Percentiles rank a stretch among this genome's conserved stretches.
These are phyloP conservation scores for Samia ricini DNA, from an alignment of 1,140 invertebrate species.

Conservation along the genomic window DNA sequence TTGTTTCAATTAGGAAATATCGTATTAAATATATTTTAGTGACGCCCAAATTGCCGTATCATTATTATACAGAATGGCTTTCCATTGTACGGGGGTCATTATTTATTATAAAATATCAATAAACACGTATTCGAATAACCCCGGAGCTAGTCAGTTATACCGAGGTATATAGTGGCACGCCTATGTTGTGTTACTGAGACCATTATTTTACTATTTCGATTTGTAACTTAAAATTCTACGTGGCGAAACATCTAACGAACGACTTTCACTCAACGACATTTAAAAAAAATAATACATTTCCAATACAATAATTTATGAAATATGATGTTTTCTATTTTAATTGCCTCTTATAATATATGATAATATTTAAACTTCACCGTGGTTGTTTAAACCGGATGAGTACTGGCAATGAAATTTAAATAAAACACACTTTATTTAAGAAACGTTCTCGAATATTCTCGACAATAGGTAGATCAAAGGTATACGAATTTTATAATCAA, in stretches of 20 bases:
- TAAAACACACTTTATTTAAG: no score
- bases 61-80: slow-evolving; percentile 47
- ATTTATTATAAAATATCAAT: slow-evolving; percentile 66
- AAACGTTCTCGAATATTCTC: not conserved
- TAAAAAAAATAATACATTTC: not conserved
- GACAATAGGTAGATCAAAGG: not conserved
- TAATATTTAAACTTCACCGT: not conserved
- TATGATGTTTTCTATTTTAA: not conserved
- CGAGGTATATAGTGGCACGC: slow-evolving; percentile 41
- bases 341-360: not conserved
- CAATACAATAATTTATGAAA: slow-evolving; percentile 4
- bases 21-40: slow-evolving; percentile 55
- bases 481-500: no score
- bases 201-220: slow-evolving; percentile 51
- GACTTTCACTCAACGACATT: slow-evolving; percentile 18
- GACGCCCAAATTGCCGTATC: slow-evolving; percentile 62
- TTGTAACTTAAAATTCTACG: slow-evolving; percentile 9
- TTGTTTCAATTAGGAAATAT: slow-evolving; percentile 72
- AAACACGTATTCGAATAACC: slow-evolving; percentile 26
- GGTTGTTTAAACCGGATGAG: not conserved
- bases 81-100: slow-evolving; percentile 41
- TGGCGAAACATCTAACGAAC: not conserved
- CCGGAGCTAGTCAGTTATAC: slow-evolving; percentile 18
- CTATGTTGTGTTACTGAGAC: slow-evolving; percentile 48
- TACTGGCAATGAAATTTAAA: not conserved